Conservation (phyloP, 2,113 vertebrate genomes). For the Tyrannus savana region DNA sequence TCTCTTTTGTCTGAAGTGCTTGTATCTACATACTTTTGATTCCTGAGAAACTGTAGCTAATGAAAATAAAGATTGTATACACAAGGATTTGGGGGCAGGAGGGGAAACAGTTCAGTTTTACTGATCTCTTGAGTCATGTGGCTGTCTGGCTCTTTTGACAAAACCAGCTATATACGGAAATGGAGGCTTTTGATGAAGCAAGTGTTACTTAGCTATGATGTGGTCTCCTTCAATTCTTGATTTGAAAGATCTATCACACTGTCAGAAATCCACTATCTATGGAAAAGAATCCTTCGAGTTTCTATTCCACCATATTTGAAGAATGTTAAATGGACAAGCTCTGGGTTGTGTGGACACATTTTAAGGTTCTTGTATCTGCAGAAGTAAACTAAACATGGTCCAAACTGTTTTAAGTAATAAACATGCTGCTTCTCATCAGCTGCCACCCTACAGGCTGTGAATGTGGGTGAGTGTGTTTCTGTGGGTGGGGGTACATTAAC, state of each 20-base stretch:
- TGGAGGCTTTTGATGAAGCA: neutral
- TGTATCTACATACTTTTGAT: neutral
- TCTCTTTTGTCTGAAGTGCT: neutral
- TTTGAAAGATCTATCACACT: neutral
- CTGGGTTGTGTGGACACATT: neutral
- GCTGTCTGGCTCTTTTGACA: neutral
- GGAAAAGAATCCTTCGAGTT: neutral
- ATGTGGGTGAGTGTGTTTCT: neutral
- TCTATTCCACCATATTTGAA: neutral
- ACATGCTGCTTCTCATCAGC: neutral
- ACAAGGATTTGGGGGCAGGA: neutral
- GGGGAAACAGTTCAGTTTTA: neutral
- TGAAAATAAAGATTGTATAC: neutral
- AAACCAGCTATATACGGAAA: neutral
- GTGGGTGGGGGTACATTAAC: neutral
- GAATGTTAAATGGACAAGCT: neutral
- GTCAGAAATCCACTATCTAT: neutral
- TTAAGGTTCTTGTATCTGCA: neutral
- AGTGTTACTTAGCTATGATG: neutral
- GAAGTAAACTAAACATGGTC: neutral
- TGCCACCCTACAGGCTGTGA: neutral
- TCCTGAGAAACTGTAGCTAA: neutral
- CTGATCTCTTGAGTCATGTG: neutral
- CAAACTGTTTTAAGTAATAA: neutral
- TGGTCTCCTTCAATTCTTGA: neutral